Percentiles rank a stretch among this genome's conserved stretches.
These are phyloP conservation scores for Rhingia campestris DNA, from an alignment of 2,888 invertebrate genomes.

Conservation along the genomic window DNA sequence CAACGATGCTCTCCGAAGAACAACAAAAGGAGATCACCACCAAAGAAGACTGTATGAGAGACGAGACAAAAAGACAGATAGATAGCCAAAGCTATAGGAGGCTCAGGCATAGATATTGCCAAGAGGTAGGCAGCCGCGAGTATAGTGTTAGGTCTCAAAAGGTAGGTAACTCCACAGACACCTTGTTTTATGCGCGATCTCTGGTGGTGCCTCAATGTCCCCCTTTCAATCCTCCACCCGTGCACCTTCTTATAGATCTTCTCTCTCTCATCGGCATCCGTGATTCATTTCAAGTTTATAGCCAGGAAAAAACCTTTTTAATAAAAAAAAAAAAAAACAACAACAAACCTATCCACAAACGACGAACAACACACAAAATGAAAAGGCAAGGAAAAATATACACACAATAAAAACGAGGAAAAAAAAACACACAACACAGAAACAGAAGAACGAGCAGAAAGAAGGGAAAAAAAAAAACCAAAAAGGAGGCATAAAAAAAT, in stretches of 20 bases:
- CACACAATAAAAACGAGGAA: conserved; percentile 85
- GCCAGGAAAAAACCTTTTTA: conserved; percentile 74
- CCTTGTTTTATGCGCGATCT: conserved; percentile 71
- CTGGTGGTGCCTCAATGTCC: conserved; percentile 25
- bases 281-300: conserved; percentile 75
- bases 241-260: conserved; percentile 16
- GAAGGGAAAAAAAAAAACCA: conserved; percentile 75
- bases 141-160: conserved; percentile 68
- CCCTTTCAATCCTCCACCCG: not conserved
- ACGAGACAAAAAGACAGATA: conserved; percentile 25
- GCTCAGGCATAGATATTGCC: conserved; percentile 48
- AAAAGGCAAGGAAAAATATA: conserved; percentile 91
- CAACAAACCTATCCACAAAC: conserved; percentile 65
- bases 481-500: conserved; percentile 76
- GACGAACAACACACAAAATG: conserved; percentile 86
- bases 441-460: conserved; percentile 74
- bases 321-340: conserved; percentile 71
- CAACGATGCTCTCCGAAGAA: conserved; percentile 67
- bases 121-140: conserved; percentile 61
- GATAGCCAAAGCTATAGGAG: conserved; percentile 41
- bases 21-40: conserved; percentile 73
- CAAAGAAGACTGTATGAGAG: conserved; percentile 63
- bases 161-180: conserved; percentile 73
- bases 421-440: conserved; percentile 78
- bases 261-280: conserved; percentile 69